Conservation (phyloP, 2,888 invertebrate genomes). For the Barypeithes pellucidus region DNA sequence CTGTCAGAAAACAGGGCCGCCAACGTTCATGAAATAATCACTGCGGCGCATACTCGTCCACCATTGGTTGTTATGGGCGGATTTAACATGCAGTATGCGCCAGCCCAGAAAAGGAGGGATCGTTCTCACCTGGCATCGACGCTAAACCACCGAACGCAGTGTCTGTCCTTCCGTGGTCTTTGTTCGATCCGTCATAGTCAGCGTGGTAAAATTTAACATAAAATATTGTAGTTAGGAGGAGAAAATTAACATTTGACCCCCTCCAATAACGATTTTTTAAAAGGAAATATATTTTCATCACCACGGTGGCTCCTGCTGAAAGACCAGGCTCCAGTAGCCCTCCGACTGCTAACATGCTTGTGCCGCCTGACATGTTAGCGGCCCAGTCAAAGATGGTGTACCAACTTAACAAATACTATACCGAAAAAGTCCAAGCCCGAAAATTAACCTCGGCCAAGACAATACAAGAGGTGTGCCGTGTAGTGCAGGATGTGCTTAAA, state of each 20-base stretch:
- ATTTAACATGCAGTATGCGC: slow-evolving; percentile 53
- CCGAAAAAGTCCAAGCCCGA: slow-evolving; percentile 83
- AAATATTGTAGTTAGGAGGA: slow-evolving; percentile 30
- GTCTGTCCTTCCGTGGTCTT: slow-evolving; percentile 61
- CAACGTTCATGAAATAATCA: slow-evolving; percentile 63
- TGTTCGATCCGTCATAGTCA: slow-evolving; percentile 65
- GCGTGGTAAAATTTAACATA: slow-evolving; percentile 35
- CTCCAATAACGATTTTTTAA: slow-evolving; percentile 33
- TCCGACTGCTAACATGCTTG: slow-evolving; percentile 80
- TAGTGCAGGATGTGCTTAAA: slow-evolving; percentile 87
- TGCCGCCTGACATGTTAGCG: slow-evolving; percentile 94
- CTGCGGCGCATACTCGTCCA: slow-evolving; percentile 36
- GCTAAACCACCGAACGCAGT: slow-evolving; percentile 60
- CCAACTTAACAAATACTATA: slow-evolving; percentile 88
- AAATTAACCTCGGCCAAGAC: slow-evolving; percentile 82
- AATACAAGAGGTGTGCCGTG: slow-evolving; percentile 83
- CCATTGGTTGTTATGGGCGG: slow-evolving; percentile 63
- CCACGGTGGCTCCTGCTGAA: slow-evolving; percentile 64
- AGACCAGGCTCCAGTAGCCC: slow-evolving; percentile 63
- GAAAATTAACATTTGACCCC: slow-evolving; percentile 44
- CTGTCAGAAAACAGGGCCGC: slow-evolving; percentile 50
- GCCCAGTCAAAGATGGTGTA: slow-evolving; percentile 96
- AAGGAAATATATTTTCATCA: slow-evolving; percentile 54
- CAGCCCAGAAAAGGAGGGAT: slow-evolving; percentile 61
- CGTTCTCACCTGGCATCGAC: slow-evolving; percentile 62